Base-by-base conservation (phyloP, 2,888 invertebrate species). In the Trissoscelio sp. region DNA sequence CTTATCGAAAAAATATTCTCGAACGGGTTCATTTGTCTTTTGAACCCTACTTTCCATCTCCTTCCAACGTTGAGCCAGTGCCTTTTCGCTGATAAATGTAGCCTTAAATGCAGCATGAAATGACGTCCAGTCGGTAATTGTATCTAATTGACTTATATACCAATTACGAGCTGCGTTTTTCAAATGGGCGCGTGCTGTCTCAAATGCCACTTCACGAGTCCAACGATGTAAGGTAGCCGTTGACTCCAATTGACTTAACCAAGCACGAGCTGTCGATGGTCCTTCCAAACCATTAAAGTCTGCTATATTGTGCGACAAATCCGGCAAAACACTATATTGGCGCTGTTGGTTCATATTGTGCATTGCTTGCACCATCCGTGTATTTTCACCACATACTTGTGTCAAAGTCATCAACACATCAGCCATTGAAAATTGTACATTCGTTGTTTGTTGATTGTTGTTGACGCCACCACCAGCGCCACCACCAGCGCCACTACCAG, bases 1-100 rank as follows among this genome's bases (percentile, higher is more conserved):
- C 42, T 84, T 83, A 7, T 74, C 74, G 6, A 64, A 74, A 12
- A 81, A 79, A 24, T 84, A 81, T 24, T 77, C 70, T 0, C 64
- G 11, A 0, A 64, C 58, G 7, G 57, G 16, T 46, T 83, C 83
- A 7, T 57, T 28, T 0, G 18, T 22, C 0, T 18, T 20, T 31
- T 84, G 83, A 0, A n/a, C 3, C 14, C 84, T 11, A 0, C n/a
- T 18, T 3, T 55, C 44, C 83, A 84, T 83, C 2, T 74, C 70
- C 22, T 83, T 75, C 82, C 78, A 83, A 0, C 64, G 60, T 12
- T 82, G 55, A 1, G 79, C 39, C 16, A 77, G 16, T 1, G 66
- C 37, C 16, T 39, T 57, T 16, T 57, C 3, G 0, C 37, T 18
- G 1, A 66, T 22, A 20, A 75, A 75, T 6, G 66, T 72, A 5